Base-by-base conservation (phyloP, 2,797 vertebrate species). In the Rhodeus uyekii region DNA sequence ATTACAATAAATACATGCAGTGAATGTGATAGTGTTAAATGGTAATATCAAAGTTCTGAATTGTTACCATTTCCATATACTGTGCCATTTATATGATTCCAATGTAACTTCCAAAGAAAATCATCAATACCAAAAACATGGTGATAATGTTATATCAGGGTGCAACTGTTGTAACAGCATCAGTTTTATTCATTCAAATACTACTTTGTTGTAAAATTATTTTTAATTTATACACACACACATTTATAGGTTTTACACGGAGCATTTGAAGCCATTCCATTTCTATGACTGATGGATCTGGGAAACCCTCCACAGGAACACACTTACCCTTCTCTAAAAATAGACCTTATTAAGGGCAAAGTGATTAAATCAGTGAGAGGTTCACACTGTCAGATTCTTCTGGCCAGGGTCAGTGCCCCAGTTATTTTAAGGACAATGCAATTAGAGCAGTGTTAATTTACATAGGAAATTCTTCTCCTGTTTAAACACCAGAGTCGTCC, bases 361-460 rank as follows among this genome's bases (percentile, higher is more conserved):
- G 78, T 83, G 86, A 87, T 87, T 83, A 69, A 86, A 87, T 84
- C 78, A 85, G 68, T 38, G 36, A 44, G 63, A 80, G 84, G 27
- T 83, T 82, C 80, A 75, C 67, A 27, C 53, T 58, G 50, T 50
- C 16, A 36, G 77, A 81, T 86, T 61, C 46, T 79, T 48, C 55
- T 6, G 86, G 84, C 80, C 80, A 77, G 67, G 86, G 86, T 88
- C 83, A 81, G 48, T 27, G 53, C 76, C 65, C 75, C 24, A 74
- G 84, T 87, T 87, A 87, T 86, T 83, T 86, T 72, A 83, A 85
- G 83, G 78, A 61, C 39, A 76, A 75, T 67, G 75, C 83, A 88
- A 88, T 87, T 87, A 87, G 65, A 86, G 76, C 60, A 60, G 82
- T 73, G 67, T 85, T 87, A 60, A 88, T 87, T 88, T 87, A 82